phyloP scores from a whole-genome alignment of 2,888 invertebrate species.

The Cryptosula pallasiana region DNA sequence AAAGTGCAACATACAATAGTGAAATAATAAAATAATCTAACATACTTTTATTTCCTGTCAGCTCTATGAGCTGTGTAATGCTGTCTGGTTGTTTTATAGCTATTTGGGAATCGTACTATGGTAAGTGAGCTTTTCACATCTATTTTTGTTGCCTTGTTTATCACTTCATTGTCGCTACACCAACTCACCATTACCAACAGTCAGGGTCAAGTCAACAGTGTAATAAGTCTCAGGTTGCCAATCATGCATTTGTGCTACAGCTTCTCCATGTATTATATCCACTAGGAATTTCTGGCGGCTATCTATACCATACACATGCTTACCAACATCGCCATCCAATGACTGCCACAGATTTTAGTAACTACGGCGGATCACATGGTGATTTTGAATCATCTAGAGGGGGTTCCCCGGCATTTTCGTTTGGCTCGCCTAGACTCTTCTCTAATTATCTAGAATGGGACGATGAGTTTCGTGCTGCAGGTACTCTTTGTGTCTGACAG shows the following conservation, averaged over 20 bases:
- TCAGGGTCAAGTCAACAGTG: too few relatives aligned
- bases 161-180: too few relatives aligned
- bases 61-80: too few relatives aligned
- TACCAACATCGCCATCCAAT: not conserved
- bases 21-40: too few relatives aligned
- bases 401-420: slow-evolving; percentile 25
- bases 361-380: not conserved
- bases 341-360: not conserved
- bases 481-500: not conserved
- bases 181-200: too few relatives aligned
- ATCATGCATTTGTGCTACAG: too few relatives aligned
- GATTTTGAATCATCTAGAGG: slow-evolving; percentile 26
- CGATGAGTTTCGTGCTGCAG: slow-evolving; percentile 98
- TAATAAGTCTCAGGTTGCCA: too few relatives aligned
- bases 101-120: slow-evolving; percentile 92
- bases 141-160: too few relatives aligned
- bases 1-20: too few relatives aligned
- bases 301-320: not conserved
- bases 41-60: too few relatives aligned
- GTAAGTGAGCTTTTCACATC: too few relatives aligned
- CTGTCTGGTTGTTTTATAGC: slow-evolving; percentile 59
- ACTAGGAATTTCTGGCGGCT: slow-evolving; percentile 15
- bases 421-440: slow-evolving; percentile 39
- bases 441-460: slow-evolving; percentile 99
- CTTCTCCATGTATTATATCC: too few relatives aligned